Base-by-base conservation (phyloP, 2,888 invertebrate genomes). In the Beris morrisii region DNA sequence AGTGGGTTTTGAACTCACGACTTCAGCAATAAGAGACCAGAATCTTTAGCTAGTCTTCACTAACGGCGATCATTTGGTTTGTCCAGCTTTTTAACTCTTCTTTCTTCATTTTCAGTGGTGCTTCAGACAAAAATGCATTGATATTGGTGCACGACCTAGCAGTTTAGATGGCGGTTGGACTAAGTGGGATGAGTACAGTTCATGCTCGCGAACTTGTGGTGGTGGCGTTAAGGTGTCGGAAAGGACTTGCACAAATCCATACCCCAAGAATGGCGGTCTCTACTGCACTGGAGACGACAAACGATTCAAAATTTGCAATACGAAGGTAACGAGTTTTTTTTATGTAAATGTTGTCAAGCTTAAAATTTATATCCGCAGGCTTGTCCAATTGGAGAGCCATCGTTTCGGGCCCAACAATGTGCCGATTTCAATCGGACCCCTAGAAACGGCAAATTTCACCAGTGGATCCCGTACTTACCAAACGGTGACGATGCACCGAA, bases 121-220 rank as follows among this genome's bases (percentile, higher is more conserved):
- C 73, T 86, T 83, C 71, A 81, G 83, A 70, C 84, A 84, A 43
- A 79, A 85, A 71, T 89, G 89, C 76, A 84, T 87, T 30, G 82
- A 83, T 66, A 85, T 86, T 64, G 86, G 86, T 6, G 83, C 86
- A 68, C 79, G 85, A 46, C 86, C 87, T 0, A 81, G 82, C 66
- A 84, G 86, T 30, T 82, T 88, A 4, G 84, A 88, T 72, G 88
- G 88, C 0, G 85, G 86, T 70, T 88, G 89, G 88, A 86, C 87
- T 3, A 81, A 83, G 63, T 88, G 87, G 87, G 82, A 83, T 4
- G 71, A 77, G 1, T 87, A 85, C 84, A 81, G 84, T 38, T 75
- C 81, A 11, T 89, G 89, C 71, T 84, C 86, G 1, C 79, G 88
- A 50, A 83, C 83, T 12, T 89, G 88, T 75, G 88, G 88, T 0